These are phyloP conservation scores for Falco concolor DNA, from an alignment of 2,797 vertebrate species.

Conservation along the genomic window DNA sequence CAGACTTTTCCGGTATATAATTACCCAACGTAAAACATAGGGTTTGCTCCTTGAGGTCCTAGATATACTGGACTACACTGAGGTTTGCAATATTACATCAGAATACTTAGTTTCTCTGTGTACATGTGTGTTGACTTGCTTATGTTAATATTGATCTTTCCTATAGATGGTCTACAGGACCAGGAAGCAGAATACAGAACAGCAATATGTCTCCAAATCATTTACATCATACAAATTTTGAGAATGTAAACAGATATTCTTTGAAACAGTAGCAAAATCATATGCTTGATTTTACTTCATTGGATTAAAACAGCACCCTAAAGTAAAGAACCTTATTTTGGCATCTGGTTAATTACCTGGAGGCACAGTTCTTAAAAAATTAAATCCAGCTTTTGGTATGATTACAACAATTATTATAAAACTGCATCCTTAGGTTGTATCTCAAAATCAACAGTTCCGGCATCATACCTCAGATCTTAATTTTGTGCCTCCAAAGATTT, in stretches of 20 bases:
- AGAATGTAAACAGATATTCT: background rate
- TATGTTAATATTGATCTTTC: background rate
- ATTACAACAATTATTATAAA: constrained; percentile 30
- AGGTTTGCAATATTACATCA: background rate
- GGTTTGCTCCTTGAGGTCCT: background rate
- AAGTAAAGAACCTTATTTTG: constrained; percentile 20
- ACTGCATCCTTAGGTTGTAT: background rate
- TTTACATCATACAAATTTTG: constrained; percentile 11
- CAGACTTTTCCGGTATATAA: background rate
- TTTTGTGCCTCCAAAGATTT: background rate
- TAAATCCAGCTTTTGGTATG: constrained; percentile 6
- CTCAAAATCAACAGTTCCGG: background rate
- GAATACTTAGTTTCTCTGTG: background rate
- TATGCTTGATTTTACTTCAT: background rate
- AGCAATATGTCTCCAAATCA: background rate
- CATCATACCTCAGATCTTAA: background rate
- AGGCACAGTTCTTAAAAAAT: constrained; percentile 30
- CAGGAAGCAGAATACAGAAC: background rate
- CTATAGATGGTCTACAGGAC: background rate
- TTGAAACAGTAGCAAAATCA: background rate
- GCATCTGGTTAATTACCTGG: constrained; percentile 10
- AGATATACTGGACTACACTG: background rate
- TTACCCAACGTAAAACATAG: background rate
- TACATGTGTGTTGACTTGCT: background rate
- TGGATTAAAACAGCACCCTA: constrained; percentile 15